Evolutionary conservation across 2,888 invertebrate species (phyloP).

Genomic region (Amphipoea oculea): DNA sequence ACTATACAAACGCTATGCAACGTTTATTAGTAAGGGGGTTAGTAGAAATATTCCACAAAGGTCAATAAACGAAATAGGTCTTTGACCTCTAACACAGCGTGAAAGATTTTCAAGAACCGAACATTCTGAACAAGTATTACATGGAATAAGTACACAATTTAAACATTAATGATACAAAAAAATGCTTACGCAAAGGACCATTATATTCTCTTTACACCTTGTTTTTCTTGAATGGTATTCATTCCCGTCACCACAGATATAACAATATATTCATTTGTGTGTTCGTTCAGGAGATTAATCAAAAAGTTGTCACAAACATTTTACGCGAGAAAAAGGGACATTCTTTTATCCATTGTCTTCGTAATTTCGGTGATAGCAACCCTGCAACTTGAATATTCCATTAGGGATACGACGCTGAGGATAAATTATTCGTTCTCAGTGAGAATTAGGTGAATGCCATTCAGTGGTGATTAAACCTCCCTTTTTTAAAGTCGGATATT

Average conservation of each 20-base stretch:
- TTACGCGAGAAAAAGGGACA: constrained; percentile 57
- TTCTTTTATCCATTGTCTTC: constrained; percentile 68
- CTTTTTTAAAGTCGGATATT: constrained; percentile 62
- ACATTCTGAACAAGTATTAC: not conserved
- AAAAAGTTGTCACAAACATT: constrained; percentile 71
- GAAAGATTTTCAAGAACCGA: not conserved
- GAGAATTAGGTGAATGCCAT: constrained; percentile 73
- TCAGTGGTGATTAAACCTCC: constrained; percentile 69
- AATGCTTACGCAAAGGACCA: not conserved
- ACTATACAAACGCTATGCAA: too few relatives aligned
- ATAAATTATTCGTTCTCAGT: constrained; percentile 72
- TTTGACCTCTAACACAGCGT: not conserved
- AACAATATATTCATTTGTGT: constrained; percentile 69
- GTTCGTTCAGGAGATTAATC: constrained; percentile 65
- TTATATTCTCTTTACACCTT: constrained; percentile 21
- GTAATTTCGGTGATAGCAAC: constrained; percentile 65
- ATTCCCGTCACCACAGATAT: constrained; percentile 56
- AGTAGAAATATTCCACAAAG: too few relatives aligned
- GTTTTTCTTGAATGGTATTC: constrained; percentile 49
- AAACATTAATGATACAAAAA: not conserved
- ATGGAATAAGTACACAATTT: not conserved
- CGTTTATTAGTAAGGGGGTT: too few relatives aligned
- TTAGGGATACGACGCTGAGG: constrained; percentile 74
- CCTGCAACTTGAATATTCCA: constrained; percentile 76
- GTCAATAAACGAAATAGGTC: not conserved